Base-by-base conservation (phyloP, 2,113 vertebrate species). In the Burhinus oedicnemus region DNA sequence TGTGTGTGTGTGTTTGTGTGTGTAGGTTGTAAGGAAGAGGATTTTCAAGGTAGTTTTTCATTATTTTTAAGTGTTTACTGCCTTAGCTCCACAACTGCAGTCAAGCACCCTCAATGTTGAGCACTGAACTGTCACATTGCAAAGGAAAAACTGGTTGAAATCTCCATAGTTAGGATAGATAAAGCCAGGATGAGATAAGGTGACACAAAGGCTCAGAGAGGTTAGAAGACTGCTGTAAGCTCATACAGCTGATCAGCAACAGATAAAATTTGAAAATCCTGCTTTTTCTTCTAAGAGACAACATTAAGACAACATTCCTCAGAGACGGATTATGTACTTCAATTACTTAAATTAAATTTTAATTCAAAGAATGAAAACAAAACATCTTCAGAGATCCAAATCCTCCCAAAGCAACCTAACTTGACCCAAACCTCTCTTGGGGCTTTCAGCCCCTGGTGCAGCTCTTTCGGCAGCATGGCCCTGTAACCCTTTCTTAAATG, bases 271-370 rank as follows among this genome's bases (percentile, higher is more conserved):
- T 77, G 34, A 81, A 95, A 96, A 97, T 87, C 80, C 92, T 83
- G 47, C 29, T 90, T 92, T 93, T 95, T 90, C 68, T 90, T 94
- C 64, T 88, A 91, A 80, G 75, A 88, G 66, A 96, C 78, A 87
- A 80, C 82, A 94, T 91, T 93, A 85, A 93, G 74, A 80, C 70
- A 83, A n/a, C 89, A 93, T 95, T 96, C 86, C 80, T 95, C 38
- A 11, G 94, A 95, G 86, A 47, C 0, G 38, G 94, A 95, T 95
- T 95, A 94, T 93, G 49, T 32, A 90, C 87, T 94, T 85, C 54
- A 94, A 91, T 86, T 90, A 97, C 93, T 94, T 90, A 91, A 95
- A 97, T 96, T 95, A 95, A 97, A 94, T 90, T 96, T 96, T 96
- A 96, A 97, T 94, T 93, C 84, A 90, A 88, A 93, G 87, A 95